A percentile compares a stretch with the other conserved stretches of the same genome.
These are phyloP conservation scores for Macaca nemestrina DNA, from an alignment of 2,113 vertebrate genomes.

Conservation along the genomic window DNA sequence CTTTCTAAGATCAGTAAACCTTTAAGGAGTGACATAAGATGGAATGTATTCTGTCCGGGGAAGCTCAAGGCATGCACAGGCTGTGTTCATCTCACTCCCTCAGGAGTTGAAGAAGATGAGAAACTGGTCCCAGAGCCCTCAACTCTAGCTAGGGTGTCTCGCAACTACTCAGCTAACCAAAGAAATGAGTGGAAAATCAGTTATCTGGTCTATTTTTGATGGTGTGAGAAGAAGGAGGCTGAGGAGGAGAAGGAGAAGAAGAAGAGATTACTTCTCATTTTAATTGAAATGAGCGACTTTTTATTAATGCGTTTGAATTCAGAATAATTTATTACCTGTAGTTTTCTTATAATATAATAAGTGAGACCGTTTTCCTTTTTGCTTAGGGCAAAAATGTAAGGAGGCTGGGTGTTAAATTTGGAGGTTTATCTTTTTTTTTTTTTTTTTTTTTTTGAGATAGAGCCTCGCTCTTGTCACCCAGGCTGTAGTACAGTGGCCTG, in stretches of 20 bases:
- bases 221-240: neutral
- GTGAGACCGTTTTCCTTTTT: neutral
- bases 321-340: neutral
- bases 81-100: neutral
- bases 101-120: neutral
- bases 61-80: neutral
- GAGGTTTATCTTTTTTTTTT: neutral
- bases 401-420: neutral
- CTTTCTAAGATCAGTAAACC: neutral
- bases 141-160: neutral
- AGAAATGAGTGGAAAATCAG: neutral
- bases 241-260: neutral
- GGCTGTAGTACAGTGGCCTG: too few relatives aligned
- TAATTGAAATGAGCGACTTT: neutral
- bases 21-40: neutral
- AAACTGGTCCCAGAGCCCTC: neutral
- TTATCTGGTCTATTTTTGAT: neutral
- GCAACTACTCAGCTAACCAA: neutral
- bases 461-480: too few relatives aligned
- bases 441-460: too few relatives aligned
- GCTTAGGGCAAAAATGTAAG: neutral
- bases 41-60: neutral
- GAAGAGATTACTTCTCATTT: neutral
- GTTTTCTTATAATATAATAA: neutral
- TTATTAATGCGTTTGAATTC: constrained; percentile 29